Conservation (phyloP, 1,140 invertebrate genomes). For the Hyles euphorbiae region DNA sequence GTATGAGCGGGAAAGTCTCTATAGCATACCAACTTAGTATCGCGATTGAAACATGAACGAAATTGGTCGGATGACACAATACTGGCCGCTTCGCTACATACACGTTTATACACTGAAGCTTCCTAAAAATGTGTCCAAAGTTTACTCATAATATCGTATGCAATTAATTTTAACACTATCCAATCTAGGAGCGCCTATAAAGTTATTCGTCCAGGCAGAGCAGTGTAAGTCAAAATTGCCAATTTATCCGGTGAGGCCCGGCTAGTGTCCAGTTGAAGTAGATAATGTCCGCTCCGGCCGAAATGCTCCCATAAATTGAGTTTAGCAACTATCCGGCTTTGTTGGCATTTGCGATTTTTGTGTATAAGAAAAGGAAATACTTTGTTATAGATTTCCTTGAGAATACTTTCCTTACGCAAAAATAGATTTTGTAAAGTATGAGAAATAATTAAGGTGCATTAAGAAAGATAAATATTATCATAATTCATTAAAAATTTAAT, state of each 20-base stretch:
- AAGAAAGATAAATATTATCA: neutral
- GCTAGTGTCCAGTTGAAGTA: conserved; percentile 21
- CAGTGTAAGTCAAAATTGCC: conserved; percentile 47
- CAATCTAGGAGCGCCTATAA: too few species aligned
- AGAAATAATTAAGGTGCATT: neutral
- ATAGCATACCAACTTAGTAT: too few species aligned
- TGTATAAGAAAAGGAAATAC: neutral
- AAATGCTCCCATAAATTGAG: conserved; percentile 52
- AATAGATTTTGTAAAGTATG: neutral
- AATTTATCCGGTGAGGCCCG: conserved; percentile 41
- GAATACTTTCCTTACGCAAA: neutral
- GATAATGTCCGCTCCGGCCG: conserved; percentile 39
- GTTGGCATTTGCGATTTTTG: conserved; percentile 16
- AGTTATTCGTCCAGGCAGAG: conserved; percentile 4
- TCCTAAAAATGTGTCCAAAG: too few species aligned
- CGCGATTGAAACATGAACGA: too few species aligned
- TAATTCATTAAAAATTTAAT: too few species aligned
- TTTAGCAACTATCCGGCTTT: conserved; percentile 30
- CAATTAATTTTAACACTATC: too few species aligned
- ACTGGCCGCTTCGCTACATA: too few species aligned
- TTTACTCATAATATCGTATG: too few species aligned
- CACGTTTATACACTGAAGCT: too few species aligned
- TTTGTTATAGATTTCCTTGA: conserved; percentile 1
- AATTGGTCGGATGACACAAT: too few species aligned
- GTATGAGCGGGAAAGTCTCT: too few species aligned